Base-by-base conservation (phyloP, 1,140 invertebrate species). In the Cydia splendana region DNA sequence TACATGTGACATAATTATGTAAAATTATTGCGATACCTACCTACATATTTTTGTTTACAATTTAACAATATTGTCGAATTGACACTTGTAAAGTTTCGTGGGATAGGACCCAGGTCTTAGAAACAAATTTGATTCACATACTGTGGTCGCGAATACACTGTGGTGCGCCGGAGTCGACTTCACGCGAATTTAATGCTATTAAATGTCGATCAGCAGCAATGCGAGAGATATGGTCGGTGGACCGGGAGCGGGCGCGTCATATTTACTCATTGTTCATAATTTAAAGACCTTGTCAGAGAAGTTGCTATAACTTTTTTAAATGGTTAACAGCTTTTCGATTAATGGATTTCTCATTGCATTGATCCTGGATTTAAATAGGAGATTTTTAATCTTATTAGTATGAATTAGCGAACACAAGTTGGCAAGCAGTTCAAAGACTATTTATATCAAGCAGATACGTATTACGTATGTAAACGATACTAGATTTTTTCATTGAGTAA, bases 101-200 rank as follows among this genome's bases (percentile, higher is more conserved):
- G 24, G 24, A 24, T 24, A 24, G n/a, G n/a, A n/a, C n/a, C n/a
- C n/a, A n/a, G n/a, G n/a, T n/a, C n/a, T n/a, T n/a, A n/a, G 24
- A 24, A 24, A 24, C 24, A 24, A 24, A 24, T 24, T 24, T 24
- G 24, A 24, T 62, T 24, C 20, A 24, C 18, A 10, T 62, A 62
- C 57, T 62, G 57, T 24, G 2, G 7, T 12, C 1, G 2, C 2
- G 15, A 20, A 24, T 62, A 24, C 34, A 71, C 67, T 71, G 67
- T 38, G 65, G 6, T 69, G 67, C 67, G 67, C 67, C 67, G 67
- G 67, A 71, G 67, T 71, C 67, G 67, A 71, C 67, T 71, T 71
- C 67, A 71, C 67, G 67, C 67, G 67, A 71, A 71, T 71, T 71
- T 71, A 71, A 71, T 71, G 67, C 67, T 71, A 71, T 71, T 71